Evolutionary conservation across 2,113 vertebrate species (phyloP).

Genomic region (Ptychochromis oligacanthus): DNA sequence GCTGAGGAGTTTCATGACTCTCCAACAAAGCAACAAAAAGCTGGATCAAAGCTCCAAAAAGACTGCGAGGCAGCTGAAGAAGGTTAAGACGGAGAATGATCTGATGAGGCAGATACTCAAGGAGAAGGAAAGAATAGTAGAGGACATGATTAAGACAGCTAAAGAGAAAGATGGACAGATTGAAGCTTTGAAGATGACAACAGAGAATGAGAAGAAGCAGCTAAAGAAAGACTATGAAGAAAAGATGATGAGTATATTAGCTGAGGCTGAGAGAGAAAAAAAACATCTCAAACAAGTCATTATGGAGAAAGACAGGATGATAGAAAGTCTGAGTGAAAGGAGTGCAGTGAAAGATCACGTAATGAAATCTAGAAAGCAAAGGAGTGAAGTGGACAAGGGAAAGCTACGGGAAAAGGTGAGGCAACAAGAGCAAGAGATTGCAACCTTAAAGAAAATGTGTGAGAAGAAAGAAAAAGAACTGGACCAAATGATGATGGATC

Average conservation of each 20-base stretch:
- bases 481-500: slow-evolving; percentile 8
- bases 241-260: background rate
- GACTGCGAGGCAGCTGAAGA: background rate
- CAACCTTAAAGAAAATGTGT: background rate
- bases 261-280: slow-evolving; percentile 16
- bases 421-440: background rate
- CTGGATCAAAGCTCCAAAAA: slow-evolving; percentile 26
- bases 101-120: background rate
- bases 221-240: background rate
- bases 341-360: slow-evolving; percentile 3
- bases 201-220: background rate
- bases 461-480: background rate
- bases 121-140: slow-evolving; percentile 12
- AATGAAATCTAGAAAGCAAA: slow-evolving; percentile 13
- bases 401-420: background rate
- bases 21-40: slow-evolving; percentile 23
- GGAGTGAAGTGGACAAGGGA: background rate
- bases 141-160: background rate
- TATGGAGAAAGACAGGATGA: background rate
- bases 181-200: background rate
- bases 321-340: slow-evolving; percentile 4
- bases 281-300: background rate
- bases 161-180: slow-evolving; percentile 16
- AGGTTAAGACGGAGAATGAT: slow-evolving; percentile 2
- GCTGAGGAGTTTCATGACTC: background rate